These are phyloP conservation scores for Sclerurus mexicanus DNA, from an alignment of 2,113 vertebrate species.

Conservation along the genomic window DNA sequence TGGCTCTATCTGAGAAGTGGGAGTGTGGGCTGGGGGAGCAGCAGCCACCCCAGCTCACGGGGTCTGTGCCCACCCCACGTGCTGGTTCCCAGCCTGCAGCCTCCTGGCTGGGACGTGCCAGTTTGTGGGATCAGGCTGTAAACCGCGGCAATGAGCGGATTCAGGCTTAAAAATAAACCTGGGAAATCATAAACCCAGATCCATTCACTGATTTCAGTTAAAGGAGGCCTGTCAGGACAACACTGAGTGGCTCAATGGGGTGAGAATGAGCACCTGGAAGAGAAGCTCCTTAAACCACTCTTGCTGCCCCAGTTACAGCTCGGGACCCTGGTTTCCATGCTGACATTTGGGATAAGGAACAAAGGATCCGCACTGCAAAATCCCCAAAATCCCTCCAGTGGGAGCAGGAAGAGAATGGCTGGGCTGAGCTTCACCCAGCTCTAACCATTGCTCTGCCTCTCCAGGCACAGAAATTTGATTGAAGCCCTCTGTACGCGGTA, in stretches of 20 bases:
- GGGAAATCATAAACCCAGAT: background rate
- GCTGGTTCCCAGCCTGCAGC: constrained; percentile 36
- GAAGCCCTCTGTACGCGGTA: background rate
- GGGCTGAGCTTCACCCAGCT: background rate
- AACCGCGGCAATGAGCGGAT: accelerated
- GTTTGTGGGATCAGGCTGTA: background rate
- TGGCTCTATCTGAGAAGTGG: background rate
- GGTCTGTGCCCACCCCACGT: background rate
- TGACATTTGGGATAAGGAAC: background rate
- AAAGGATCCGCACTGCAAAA: background rate
- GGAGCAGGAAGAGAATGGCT: background rate
- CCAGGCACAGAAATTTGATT: background rate
- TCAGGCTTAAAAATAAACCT: background rate
- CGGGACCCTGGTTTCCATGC: background rate
- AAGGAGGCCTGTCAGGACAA: background rate
- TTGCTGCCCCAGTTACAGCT: background rate
- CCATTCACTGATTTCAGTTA: background rate
- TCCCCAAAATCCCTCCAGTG: background rate
- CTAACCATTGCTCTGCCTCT: background rate
- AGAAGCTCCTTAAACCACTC: background rate
- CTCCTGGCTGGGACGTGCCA: background rate
- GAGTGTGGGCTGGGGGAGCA: background rate
- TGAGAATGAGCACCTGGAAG: background rate
- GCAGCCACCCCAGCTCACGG: background rate
- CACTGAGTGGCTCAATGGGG: background rate